Evolutionary conservation across 2,888 invertebrate species (phyloP).

Genomic region (Torymus aiolomorphi): DNA sequence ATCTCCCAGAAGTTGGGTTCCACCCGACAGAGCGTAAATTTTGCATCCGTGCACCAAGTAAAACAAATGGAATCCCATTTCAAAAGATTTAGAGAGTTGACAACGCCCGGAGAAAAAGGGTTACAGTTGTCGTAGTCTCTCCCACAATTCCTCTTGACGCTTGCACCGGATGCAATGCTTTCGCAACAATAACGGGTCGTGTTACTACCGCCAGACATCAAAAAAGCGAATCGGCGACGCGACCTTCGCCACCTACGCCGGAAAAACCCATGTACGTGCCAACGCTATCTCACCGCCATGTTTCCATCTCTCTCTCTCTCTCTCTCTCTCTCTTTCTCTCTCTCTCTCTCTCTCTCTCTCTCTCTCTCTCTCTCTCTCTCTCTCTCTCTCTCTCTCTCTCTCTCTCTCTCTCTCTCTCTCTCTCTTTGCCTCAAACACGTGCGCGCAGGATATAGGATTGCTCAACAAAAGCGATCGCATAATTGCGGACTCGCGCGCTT

Average conservation of each 20-base stretch:
- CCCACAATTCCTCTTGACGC: constrained; percentile 3
- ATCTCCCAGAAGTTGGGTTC: not conserved
- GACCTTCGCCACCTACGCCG: not conserved
- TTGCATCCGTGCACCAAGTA: not conserved
- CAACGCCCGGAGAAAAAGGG: not conserved
- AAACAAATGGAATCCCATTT: not conserved
- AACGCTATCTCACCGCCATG: too few relatives aligned
- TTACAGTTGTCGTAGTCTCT: not conserved
- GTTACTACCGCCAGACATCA: not conserved
- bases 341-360: not conserved
- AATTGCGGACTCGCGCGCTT: constrained; percentile 7
- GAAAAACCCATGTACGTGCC: not conserved
- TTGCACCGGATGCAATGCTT: not conserved
- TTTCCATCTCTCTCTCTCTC: not conserved
- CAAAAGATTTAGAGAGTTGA: not conserved
- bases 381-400: not conserved
- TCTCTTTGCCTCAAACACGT: too few relatives aligned
- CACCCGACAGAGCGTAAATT: not conserved
- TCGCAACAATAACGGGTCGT: not conserved
- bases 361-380: not conserved
- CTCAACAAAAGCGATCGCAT: constrained; percentile 29
- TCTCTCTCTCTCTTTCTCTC: not conserved
- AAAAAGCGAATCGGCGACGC: not conserved
- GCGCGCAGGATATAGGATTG: not conserved
- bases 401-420: not conserved